phyloP scores from a whole-genome alignment of 2,113 vertebrate species.

The Apodemus speciosus region DNA sequence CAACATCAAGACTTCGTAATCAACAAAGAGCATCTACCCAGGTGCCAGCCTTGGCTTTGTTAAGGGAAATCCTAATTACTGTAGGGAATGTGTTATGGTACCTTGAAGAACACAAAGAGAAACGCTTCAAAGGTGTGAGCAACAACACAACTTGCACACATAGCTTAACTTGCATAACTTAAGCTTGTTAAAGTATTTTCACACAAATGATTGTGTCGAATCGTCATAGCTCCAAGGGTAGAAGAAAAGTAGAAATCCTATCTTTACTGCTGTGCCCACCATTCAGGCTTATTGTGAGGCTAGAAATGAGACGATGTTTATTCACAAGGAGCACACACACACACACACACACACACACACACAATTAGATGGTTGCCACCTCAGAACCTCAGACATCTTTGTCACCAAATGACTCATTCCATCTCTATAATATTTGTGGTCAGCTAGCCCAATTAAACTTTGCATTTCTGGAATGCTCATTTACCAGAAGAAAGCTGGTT shows the following conservation, averaged over 20 bases:
- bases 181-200: constrained; percentile 45
- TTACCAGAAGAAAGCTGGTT: constrained; percentile 28
- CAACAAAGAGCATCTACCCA: constrained; percentile 18
- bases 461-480: constrained; percentile 8
- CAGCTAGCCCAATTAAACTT: constrained; percentile 45
- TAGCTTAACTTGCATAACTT: not conserved
- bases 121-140: constrained; percentile 44
- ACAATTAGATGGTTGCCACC: not conserved
- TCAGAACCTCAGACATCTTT: constrained; percentile 27
- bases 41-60: constrained; percentile 57
- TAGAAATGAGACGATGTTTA: not conserved
- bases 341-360: not conserved
- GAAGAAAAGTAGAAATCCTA: constrained; percentile 6
- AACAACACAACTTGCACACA: constrained; percentile 37
- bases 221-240: constrained; percentile 23
- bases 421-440: constrained; percentile 60
- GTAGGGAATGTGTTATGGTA: constrained; percentile 9
- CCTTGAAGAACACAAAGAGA: constrained; percentile 27
- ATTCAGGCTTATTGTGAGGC: constrained; percentile 19
- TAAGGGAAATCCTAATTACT: constrained; percentile 37
- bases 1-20: constrained; percentile 55
- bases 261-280: not conserved
- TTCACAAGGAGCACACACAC: not conserved
- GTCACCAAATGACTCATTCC: constrained; percentile 56
- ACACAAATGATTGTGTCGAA: not conserved